Evolutionary conservation across 2,888 invertebrate genomes (phyloP).

Genomic region (Ochropleura plecta): DNA sequence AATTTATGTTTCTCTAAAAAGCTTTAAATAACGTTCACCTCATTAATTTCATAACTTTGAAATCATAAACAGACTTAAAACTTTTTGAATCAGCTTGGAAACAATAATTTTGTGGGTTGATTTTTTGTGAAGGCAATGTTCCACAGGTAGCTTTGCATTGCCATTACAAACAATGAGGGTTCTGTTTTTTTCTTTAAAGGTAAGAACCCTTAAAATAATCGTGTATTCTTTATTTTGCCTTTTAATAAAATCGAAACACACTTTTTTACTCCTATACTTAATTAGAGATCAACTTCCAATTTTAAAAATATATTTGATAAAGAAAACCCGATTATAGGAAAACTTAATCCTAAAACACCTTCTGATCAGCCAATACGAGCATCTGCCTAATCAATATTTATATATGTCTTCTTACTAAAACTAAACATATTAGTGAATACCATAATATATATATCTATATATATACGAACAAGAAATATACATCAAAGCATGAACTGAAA

Average conservation of each 20-base stretch:
- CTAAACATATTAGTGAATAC: slow-evolving; percentile 20
- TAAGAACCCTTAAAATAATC: too few relatives aligned
- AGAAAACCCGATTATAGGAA: not conserved
- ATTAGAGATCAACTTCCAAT: slow-evolving; percentile 4
- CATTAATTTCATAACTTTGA: too few relatives aligned
- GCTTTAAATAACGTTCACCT: too few relatives aligned
- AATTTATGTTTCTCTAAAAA: slow-evolving; percentile 11
- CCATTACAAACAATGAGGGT: not conserved
- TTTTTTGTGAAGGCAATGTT: not conserved
- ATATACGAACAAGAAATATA: slow-evolving; percentile 37
- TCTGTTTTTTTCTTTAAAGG: too few relatives aligned
- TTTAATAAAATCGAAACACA: not conserved
- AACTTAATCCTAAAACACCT: not conserved
- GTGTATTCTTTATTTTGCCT: too few relatives aligned
- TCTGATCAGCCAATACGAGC: slow-evolving; percentile 4
- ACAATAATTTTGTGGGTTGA: not conserved
- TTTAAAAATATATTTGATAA: not conserved
- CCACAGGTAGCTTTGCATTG: not conserved
- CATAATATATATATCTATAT: too few relatives aligned
- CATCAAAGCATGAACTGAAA: slow-evolving; percentile 29
- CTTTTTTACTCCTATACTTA: not conserved
- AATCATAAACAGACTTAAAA: not conserved
- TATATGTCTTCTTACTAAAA: not conserved
- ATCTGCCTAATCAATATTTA: not conserved
- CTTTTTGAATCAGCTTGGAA: not conserved